Evolutionary conservation across 2,888 invertebrate genomes (phyloP).

Genomic region (Tromatobia lineatoria): DNA sequence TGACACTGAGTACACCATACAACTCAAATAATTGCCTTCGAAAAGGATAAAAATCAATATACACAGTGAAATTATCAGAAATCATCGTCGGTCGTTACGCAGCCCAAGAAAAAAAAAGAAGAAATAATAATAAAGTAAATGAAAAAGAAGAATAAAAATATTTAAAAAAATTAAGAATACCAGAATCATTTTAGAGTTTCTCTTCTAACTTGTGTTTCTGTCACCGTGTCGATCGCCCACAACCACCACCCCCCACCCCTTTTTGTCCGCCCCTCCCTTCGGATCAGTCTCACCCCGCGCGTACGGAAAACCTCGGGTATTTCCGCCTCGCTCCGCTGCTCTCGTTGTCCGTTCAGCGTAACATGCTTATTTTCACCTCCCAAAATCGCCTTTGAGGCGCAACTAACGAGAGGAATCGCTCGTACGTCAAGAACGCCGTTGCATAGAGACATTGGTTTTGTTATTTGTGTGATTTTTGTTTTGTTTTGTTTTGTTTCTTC

Average conservation of each 20-base stretch:
- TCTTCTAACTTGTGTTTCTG: constrained; percentile 56
- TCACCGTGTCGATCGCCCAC: constrained; percentile 63
- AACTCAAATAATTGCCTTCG: constrained; percentile 80
- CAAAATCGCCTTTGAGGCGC: constrained; percentile 74
- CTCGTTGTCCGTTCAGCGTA: constrained; percentile 63
- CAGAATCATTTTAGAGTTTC: constrained; percentile 38
- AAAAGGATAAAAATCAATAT: constrained; percentile 79
- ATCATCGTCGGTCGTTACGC: constrained; percentile 79
- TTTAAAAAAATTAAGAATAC: constrained; percentile 12
- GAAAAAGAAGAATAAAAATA: constrained; percentile 56
- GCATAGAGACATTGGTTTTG: constrained; percentile 75
- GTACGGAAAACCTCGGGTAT: constrained; percentile 42
- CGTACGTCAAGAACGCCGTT: constrained; percentile 81
- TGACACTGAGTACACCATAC: constrained; percentile 84
- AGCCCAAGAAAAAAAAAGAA: constrained; percentile 77
- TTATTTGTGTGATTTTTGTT: constrained; percentile 53
- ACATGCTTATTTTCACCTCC: constrained; percentile 21
- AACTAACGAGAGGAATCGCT: constrained; percentile 79
- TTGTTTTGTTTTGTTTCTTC: constrained; percentile 36
- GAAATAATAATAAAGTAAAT: constrained; percentile 71
- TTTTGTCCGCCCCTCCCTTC: constrained; percentile 6
- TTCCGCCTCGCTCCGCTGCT: constrained; percentile 64
- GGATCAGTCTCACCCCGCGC: constrained; percentile 58
- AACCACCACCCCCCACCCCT: constrained; percentile 63
- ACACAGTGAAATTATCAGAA: constrained; percentile 83